A percentile compares a stretch with the other conserved stretches of the same genome.
These are phyloP conservation scores for Ibidorhyncha struthersii DNA, from an alignment of 2,113 vertebrate species.

Conservation along the genomic window DNA sequence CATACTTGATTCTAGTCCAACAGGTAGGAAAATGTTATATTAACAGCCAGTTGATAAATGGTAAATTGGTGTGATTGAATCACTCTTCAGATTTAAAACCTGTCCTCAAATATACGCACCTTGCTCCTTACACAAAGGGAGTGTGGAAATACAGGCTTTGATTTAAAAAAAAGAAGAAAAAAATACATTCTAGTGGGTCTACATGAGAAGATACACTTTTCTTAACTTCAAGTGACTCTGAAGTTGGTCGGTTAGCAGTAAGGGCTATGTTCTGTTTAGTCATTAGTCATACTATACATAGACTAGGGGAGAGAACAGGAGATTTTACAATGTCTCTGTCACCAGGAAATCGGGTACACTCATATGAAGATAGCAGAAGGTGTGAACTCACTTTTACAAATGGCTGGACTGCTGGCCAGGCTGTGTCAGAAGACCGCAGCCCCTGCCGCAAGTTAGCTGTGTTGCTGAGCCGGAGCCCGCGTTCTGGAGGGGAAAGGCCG, in stretches of 20 bases:
- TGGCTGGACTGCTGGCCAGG: conserved; percentile 90
- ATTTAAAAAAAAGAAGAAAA: not conserved
- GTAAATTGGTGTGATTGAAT: not conserved
- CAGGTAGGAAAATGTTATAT: not conserved
- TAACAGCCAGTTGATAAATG: not conserved
- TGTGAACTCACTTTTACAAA: conserved; percentile 93
- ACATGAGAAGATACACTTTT: not conserved
- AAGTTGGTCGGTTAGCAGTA: not conserved
- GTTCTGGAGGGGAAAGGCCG: not conserved
- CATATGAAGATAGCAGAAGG: conserved; percentile 94
- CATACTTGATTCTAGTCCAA: not conserved
- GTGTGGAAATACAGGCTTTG: not conserved
- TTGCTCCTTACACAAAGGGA: not conserved
- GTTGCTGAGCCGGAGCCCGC: fast-evolving
- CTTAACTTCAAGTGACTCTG: fast-evolving
- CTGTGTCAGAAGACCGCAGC: conserved; percentile 89
- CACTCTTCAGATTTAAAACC: not conserved
- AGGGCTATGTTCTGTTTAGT: not conserved
- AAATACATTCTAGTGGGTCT: not conserved
- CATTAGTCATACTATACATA: not conserved
- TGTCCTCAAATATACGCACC: not conserved
- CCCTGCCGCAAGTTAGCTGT: conserved; percentile 78
- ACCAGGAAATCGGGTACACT: conserved; percentile 94
- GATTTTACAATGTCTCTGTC: not conserved
- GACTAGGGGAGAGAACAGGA: not conserved